Percentiles rank a stretch among this genome's conserved stretches.
phyloP scores from a whole-genome alignment of 2,113 vertebrate genomes.

The Ailurus styani region DNA sequence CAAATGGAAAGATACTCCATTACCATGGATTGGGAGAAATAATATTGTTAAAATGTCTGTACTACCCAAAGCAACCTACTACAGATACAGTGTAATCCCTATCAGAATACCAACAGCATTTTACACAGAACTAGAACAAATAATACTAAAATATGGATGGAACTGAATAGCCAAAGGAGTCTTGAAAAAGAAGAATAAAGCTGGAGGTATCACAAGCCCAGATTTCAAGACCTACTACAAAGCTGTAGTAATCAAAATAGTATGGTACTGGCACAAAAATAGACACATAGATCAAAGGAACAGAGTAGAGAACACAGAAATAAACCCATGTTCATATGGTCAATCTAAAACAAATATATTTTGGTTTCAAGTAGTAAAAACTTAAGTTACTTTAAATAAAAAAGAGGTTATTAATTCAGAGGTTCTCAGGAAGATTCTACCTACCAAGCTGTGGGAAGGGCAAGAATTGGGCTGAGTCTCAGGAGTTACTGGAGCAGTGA shows the following conservation, averaged over 20 bases:
- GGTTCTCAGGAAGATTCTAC: neutral
- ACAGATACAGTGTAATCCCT: neutral
- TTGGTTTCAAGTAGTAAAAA: neutral
- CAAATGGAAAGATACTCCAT: neutral
- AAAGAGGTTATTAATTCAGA: neutral
- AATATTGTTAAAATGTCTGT: neutral
- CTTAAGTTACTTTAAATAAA: neutral
- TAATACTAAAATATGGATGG: neutral
- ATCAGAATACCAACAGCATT: neutral
- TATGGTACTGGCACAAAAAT: neutral
- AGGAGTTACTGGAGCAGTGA: neutral
- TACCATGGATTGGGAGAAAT: neutral
- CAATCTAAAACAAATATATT: neutral
- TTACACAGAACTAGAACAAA: neutral
- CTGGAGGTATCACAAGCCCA: neutral
- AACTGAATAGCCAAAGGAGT: neutral
- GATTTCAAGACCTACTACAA: neutral
- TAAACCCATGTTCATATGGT: neutral
- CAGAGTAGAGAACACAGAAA: neutral
- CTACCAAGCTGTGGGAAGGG: too few species aligned
- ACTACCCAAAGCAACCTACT: neutral
- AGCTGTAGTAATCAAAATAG: neutral
- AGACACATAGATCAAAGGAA: neutral
- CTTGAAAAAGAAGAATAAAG: neutral
- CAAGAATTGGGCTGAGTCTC: neutral